Evolutionary conservation across 2,797 vertebrate genomes (phyloP), one percentile per base, ranked within the genome.

Genomic region (Knipowitschia caucasica): DNA sequence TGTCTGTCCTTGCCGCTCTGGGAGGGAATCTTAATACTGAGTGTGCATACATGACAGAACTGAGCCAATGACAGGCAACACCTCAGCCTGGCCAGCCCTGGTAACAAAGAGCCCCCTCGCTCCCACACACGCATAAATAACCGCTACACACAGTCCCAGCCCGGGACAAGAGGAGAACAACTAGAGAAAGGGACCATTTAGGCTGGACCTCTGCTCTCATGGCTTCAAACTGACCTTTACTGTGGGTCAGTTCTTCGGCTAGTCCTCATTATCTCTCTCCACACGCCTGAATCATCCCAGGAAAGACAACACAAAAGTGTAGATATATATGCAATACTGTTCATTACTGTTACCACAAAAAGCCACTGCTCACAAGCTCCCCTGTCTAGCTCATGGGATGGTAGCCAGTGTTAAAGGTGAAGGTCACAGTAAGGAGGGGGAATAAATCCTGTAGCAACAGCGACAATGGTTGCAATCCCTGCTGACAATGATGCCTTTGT

Each of bases 101-200:
- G 35, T 57, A 75, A 81, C 76, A 85, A 83, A 83, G 67, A 81
- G 59, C 72, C 55, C 75, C 77, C 54, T 15, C 68, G 77, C 82
- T 86, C 85, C 81, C 83, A 86, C 83, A 85, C 73, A 11, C 83
- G 85, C 81, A 82, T 86, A 86, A 88, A 87, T 86, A 89, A 87
- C 84, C 77, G 80, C 23, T 43, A 5, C 75, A 71, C 71, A 74
- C 72, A 76, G 73, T 56, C 69, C 78, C 61, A 69, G 69, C 54
- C 66, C 60, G 45, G 74, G 62, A 78, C 77, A 73, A 57, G 67
- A 69, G 75, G 73, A 71, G 73, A 70, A 74, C 59, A 59, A 10
- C 40, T 55, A 80, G 76, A 84, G 78, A 86, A 86, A 85, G 75
- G 81, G 68, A 67, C 70, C 68, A 83, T 86, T 86, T 86, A 86